Conservation (phyloP, 2,888 invertebrate species). For the Drosophila paucipuncta region DNA sequence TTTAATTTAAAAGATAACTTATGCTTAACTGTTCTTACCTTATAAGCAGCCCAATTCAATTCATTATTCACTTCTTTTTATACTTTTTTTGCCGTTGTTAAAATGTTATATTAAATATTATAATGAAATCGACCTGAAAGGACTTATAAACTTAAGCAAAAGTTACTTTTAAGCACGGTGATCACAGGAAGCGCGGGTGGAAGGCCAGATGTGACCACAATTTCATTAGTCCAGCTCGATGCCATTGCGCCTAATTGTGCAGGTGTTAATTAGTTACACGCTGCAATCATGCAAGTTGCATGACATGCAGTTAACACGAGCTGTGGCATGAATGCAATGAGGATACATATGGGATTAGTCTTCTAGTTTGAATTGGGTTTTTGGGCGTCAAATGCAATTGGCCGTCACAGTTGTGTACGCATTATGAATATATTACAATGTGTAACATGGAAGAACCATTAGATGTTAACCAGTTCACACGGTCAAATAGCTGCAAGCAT, state of each 20-base stretch:
- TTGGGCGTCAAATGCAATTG: background rate
- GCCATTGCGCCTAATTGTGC: background rate
- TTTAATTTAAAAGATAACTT: background rate
- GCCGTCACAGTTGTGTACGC: conserved; percentile 1
- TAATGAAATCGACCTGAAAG: background rate
- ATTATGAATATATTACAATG: background rate
- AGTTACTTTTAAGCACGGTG: background rate
- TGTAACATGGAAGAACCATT: background rate
- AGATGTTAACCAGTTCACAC: background rate
- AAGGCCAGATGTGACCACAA: background rate
- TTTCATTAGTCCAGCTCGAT: background rate
- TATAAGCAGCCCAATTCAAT: background rate
- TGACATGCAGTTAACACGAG: conserved; percentile 5
- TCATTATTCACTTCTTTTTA: background rate
- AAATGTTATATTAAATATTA: background rate
- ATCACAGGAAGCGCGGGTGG: background rate
- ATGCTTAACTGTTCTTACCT: background rate
- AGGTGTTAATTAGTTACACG: background rate
- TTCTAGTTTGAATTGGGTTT: conserved; percentile 1
- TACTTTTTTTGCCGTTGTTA: background rate
- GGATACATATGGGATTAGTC: conserved; percentile 19
- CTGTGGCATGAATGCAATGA: conserved; percentile 9
- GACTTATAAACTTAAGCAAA: background rate
- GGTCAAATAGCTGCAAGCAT: background rate
- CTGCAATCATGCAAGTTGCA: conserved; percentile 41